Evolutionary conservation across 2,888 invertebrate genomes (phyloP).

Genomic region (Onchidella celtica): DNA sequence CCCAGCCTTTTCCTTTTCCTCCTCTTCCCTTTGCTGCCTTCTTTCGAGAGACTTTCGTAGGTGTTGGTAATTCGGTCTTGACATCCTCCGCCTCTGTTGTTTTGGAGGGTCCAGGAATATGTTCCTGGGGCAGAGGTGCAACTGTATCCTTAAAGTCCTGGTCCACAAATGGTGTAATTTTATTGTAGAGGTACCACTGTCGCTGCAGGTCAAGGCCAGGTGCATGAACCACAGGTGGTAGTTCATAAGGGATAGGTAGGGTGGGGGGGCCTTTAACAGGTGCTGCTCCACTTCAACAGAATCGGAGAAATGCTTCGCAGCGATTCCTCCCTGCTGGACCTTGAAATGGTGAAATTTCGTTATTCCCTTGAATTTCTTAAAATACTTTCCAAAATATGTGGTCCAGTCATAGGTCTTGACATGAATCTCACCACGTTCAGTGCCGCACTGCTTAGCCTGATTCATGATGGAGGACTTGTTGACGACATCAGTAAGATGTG

Average conservation of each 20-base stretch:
- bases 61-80: too few species aligned
- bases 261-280: slow-evolving; percentile 19
- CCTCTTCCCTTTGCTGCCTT: too few species aligned
- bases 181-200: neutral
- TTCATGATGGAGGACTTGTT: slow-evolving; percentile 50
- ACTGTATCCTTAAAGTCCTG: too few species aligned
- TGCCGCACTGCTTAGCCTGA: slow-evolving; percentile 47
- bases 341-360: neutral
- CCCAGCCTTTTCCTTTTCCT: too few species aligned
- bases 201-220: neutral
- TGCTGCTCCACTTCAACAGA: neutral
- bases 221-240: slow-evolving; percentile 5
- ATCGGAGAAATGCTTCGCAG: neutral
- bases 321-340: neutral
- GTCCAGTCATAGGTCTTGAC: slow-evolving; percentile 51
- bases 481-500: slow-evolving; percentile 43
- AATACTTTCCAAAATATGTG: neutral
- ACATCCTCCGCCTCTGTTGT: too few species aligned
- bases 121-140: too few species aligned
- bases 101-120: too few species aligned
- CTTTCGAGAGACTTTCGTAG: too few species aligned
- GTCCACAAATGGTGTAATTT: too few species aligned
- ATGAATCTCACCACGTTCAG: slow-evolving; percentile 38
- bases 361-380: slow-evolving; percentile 43
- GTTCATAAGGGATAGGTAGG: neutral